Base-by-base conservation (phyloP, 2,797 vertebrate genomes). In the Enteromius unitaeniatus region DNA sequence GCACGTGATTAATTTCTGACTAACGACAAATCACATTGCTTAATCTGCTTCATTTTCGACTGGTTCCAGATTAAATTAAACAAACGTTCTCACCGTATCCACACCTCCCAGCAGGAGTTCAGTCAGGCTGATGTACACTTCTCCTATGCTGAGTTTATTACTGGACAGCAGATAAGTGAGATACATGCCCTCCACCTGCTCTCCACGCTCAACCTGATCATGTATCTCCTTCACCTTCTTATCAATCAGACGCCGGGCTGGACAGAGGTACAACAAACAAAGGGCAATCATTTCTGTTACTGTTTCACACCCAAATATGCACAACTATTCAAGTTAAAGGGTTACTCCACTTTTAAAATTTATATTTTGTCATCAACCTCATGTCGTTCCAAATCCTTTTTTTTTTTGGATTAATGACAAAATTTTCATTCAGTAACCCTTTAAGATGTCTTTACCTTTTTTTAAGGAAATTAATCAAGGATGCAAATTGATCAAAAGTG, bases 41-140 rank as follows among this genome's bases (percentile, higher is more conserved):
- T 62, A 13, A 62, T 6, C 1, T 28, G 14, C 19, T 21, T 28
- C 23, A 37, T 21, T 14, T 65, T 17, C 21, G 8, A 45, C 58
- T 47, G 55, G 17, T 58, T 62, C 23, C 15, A 28, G 19, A 31
- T 45, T 21, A 26, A 73, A 73, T 53, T 2, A 60, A 26, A 49
- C 8, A 55, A 4, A 14, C n/a, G 0, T 49, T 74, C 90, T 92
- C 85, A 95, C 95, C 88, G 95, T 96, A 91, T 96, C 95, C 0
- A 95, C 93, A 8, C 93, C 95, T 1, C 95, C 95, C 86, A 96
- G 90, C 82, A 96, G 89, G 79, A 96, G 90, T 89, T 96, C 95
- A 0, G 92, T 93, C 73, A 94, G 10, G 21, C 85, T 94, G 85
- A 88, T 92, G 91, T 94, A 93, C 80, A 95, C 47, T 70, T 96